Percentiles rank a stretch among this genome's conserved stretches.
These are phyloP conservation scores for Aeoliscus strigatus DNA, from an alignment of 2,797 vertebrate genomes.

Conservation along the genomic window DNA sequence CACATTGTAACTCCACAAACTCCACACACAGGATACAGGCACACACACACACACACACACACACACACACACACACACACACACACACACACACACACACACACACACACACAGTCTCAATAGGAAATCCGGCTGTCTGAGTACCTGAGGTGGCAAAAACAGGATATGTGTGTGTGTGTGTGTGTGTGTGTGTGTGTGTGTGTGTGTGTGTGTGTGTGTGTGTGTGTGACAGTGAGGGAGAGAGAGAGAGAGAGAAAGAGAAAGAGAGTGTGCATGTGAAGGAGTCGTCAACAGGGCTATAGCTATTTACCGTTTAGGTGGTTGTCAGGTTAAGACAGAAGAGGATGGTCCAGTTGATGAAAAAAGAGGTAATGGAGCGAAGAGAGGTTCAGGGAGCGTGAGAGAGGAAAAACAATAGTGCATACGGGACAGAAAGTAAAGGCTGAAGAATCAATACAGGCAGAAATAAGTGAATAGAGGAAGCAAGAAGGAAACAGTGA, in stretches of 20 bases:
- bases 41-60: no score
- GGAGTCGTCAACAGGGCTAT: no score
- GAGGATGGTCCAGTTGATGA: no score
- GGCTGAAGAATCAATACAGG: no score
- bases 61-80: not conserved
- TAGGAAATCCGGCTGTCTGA: slow-evolving; percentile 60
- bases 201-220: slow-evolving; percentile 2
- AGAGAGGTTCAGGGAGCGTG: slow-evolving; percentile 8
- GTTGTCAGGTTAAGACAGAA: slow-evolving; percentile 45
- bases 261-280: no score
- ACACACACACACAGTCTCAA: no score
- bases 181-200: not conserved
- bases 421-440: not conserved
- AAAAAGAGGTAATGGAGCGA: slow-evolving; percentile 20
- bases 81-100: slow-evolving; percentile 8
- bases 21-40: no score
- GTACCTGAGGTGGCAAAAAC: slow-evolving; percentile 49
- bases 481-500: not conserved
- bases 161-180: slow-evolving; percentile 32
- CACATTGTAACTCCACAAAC: no score
- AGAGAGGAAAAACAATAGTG: not conserved
- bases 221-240: no score
- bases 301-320: slow-evolving; percentile 52
- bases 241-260: no score
- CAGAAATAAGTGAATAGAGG: not conserved